Conservation (phyloP, 1,140 invertebrate genomes). For the Drosophila nannoptera region DNA sequence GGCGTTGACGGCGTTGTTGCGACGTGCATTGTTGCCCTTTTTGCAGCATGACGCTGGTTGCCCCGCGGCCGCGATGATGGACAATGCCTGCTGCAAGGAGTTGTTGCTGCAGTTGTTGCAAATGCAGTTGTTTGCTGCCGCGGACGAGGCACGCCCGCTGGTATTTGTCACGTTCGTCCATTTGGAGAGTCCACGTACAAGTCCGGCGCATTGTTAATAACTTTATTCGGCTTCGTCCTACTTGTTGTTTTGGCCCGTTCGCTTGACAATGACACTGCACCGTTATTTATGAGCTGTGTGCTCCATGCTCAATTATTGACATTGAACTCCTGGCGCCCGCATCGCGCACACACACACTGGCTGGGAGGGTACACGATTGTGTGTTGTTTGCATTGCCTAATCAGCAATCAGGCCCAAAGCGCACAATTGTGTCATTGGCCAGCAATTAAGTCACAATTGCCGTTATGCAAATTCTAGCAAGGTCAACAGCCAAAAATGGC, state of each 20-base stretch:
- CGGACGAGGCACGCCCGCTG: conserved; percentile 19
- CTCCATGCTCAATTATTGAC: conserved; percentile 74
- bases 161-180: conserved; percentile 76
- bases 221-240: conserved; percentile 69
- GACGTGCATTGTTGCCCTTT: conserved; percentile 61
- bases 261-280: conserved; percentile 54
- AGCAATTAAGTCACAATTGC: conserved; percentile 72
- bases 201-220: conserved; percentile 74
- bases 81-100: conserved; percentile 63
- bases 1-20: conserved; percentile 36
- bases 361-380: conserved; percentile 3
- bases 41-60: conserved; percentile 45
- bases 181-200: conserved; percentile 75
- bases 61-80: conserved; percentile 55
- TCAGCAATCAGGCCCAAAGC: conserved; percentile 67
- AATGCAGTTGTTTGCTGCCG: conserved; percentile 14
- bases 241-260: conserved; percentile 53
- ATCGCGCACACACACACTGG: conserved; percentile 32
- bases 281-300: conserved; percentile 69
- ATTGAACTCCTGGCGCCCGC: conserved; percentile 74
- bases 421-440: conserved; percentile 48
- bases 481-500: conserved; percentile 55
- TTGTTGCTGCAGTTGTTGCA: conserved; percentile 30
- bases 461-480: conserved; percentile 65
- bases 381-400: conserved; percentile 50